A percentile compares a stretch with the other conserved stretches of the same genome.
phyloP scores from a whole-genome alignment of 2,113 vertebrate species.

The Aspidoscelis tigris region DNA sequence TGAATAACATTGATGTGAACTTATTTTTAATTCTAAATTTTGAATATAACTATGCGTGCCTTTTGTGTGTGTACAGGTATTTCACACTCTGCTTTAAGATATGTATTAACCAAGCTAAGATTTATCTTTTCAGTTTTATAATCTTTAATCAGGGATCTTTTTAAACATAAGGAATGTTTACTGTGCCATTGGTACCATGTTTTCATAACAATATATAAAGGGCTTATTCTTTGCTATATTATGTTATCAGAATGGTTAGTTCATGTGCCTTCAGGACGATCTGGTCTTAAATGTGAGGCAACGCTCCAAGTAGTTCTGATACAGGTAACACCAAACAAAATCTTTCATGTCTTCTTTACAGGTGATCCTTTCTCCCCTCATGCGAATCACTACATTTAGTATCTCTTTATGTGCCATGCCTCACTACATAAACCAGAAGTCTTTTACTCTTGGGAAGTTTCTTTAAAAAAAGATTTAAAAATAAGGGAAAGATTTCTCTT shows the following conservation, averaged over 20 bases:
- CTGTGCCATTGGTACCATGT: conserved; percentile 39
- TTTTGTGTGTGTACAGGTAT: conserved; percentile 53
- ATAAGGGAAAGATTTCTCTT: conserved; percentile 16
- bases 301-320: conserved; percentile 52
- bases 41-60: conserved; percentile 50
- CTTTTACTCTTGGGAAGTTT: conserved; percentile 27
- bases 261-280: conserved; percentile 35
- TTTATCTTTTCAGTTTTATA: conserved; percentile 30
- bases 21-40: conserved; percentile 21
- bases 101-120: conserved; percentile 26
- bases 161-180: conserved; percentile 31
- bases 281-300: conserved; percentile 44
- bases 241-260: conserved; percentile 46
- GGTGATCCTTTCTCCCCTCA: conserved; percentile 41
- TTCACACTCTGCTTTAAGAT: conserved; percentile 19
- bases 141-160: conserved; percentile 35
- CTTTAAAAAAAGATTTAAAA: conserved; percentile 34
- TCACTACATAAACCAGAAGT: conserved; percentile 37
- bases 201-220: conserved; percentile 44
- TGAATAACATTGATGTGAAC: conserved; percentile 26
- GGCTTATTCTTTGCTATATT: conserved; percentile 52
- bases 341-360: conserved; percentile 38
- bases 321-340: conserved; percentile 45
- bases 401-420: conserved; percentile 25
- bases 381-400: conserved; percentile 53